Conservation (phyloP, 1,140 invertebrate species). For the Anagrus nilaparvatae region DNA sequence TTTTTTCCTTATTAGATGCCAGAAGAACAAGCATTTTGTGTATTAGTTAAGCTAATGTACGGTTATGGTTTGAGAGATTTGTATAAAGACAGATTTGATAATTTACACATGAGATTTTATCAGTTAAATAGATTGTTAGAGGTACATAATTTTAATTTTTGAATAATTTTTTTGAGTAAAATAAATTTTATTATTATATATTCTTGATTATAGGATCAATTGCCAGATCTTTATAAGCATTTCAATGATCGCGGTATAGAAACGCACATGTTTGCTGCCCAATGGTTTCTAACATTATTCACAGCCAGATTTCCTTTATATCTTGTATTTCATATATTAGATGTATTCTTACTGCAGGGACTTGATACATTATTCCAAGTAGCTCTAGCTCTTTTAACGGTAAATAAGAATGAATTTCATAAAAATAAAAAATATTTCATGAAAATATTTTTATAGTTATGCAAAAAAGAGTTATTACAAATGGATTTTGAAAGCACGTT, state of each 20-base stretch:
- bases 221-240: constrained; percentile 82
- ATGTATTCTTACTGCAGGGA: constrained; percentile 90
- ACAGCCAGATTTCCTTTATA: constrained; percentile 96
- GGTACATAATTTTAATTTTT: constrained; percentile 40
- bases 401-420: constrained; percentile 33
- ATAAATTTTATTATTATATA: constrained; percentile 8
- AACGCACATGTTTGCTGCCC: constrained; percentile 98
- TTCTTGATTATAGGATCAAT: constrained; percentile 61
- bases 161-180: background rate
- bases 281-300: constrained; percentile 99
- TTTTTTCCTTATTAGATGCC: constrained; percentile 71
- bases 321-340: constrained; percentile 95
- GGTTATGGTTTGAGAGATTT: constrained; percentile 88
- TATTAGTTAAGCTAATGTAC: constrained; percentile 95
- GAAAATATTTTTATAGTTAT: constrained; percentile 47
- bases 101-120: constrained; percentile 88
- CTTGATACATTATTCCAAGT: constrained; percentile 94
- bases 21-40: constrained; percentile 97
- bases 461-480: constrained; percentile 84
- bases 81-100: constrained; percentile 94
- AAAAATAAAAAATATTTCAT: constrained; percentile 3
- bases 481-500: constrained; percentile 93
- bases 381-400: constrained; percentile 83
- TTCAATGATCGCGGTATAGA: constrained; percentile 88
- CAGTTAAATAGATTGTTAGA: constrained; percentile 93